Conservation (phyloP, 2,113 vertebrate species). For the Larimichthys crocea region DNA sequence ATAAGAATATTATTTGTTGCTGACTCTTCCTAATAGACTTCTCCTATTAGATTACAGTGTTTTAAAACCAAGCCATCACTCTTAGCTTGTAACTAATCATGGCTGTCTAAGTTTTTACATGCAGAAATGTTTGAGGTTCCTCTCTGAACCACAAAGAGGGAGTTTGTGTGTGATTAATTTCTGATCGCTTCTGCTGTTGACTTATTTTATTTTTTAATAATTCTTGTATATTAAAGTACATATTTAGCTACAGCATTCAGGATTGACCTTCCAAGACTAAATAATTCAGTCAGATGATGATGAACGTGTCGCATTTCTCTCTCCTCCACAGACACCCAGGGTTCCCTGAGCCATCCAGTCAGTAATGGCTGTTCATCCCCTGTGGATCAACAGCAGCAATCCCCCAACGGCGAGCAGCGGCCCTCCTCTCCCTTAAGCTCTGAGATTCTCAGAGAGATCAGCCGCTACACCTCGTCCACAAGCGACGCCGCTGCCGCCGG, state of each 20-base stretch:
- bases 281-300: background rate
- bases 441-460: slow-evolving; percentile 93
- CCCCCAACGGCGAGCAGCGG: slow-evolving; percentile 83
- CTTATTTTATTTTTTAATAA: background rate
- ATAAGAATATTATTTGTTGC: too few relatives aligned
- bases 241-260: background rate
- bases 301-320: background rate
- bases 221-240: background rate
- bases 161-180: too few relatives aligned
- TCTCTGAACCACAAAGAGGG: too few relatives aligned
- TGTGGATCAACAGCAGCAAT: slow-evolving; percentile 81
- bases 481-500: slow-evolving; percentile 70
- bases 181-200: too few relatives aligned
- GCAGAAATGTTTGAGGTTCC: too few relatives aligned
- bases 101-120: too few relatives aligned
- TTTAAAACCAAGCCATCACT: too few relatives aligned
- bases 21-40: too few relatives aligned
- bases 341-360: slow-evolving; percentile 79
- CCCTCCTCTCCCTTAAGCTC: slow-evolving; percentile 92
- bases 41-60: too few relatives aligned
- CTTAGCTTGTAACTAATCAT: too few relatives aligned
- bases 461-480: slow-evolving; percentile 88
- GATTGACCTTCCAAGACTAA: background rate
- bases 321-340: slow-evolving; percentile 84
- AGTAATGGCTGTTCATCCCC: slow-evolving; percentile 94